A percentile compares a stretch with the other conserved stretches of the same genome.
Evolutionary conservation across 1,140 invertebrate genomes (phyloP).

Genomic region (Phenacoccus solenopsis): DNA sequence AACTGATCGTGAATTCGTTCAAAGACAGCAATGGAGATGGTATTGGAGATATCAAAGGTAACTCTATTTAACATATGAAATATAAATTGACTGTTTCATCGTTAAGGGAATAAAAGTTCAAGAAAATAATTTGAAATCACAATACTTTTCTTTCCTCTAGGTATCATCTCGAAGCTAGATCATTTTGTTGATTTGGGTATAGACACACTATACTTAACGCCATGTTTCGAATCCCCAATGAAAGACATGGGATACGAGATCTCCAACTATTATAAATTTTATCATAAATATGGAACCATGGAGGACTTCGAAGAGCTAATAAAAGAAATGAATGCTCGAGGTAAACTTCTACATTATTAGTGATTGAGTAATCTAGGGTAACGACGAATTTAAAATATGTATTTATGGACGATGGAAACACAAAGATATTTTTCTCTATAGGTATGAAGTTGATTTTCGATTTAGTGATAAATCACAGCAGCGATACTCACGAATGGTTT

Average conservation of each 20-base stretch:
- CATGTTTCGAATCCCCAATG: constrained; percentile 53
- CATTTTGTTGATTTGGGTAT: constrained; percentile 52
- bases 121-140: too few species aligned
- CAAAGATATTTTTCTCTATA: constrained; percentile 28
- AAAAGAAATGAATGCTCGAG: constrained; percentile 40
- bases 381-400: too few species aligned
- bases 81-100: too few species aligned
- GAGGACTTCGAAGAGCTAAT: constrained; percentile 54
- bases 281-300: constrained; percentile 55
- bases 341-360: constrained; percentile 21
- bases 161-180: constrained; percentile 44
- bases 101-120: too few species aligned
- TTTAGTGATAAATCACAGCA: constrained; percentile 74
- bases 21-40: too few species aligned
- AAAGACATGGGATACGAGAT: constrained; percentile 62
- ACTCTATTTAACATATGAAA: too few species aligned
- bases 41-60: too few species aligned
- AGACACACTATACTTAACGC: constrained; percentile 55
- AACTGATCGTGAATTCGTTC: too few species aligned
- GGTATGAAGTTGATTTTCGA: constrained; percentile 68
- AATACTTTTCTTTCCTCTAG: too few species aligned
- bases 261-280: constrained; percentile 55
- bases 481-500: constrained; percentile 65
- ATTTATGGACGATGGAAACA: too few species aligned
- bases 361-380: too few species aligned